Evolutionary conservation across 2,797 vertebrate genomes (phyloP).

Genomic region (Sphenodon punctatus): DNA sequence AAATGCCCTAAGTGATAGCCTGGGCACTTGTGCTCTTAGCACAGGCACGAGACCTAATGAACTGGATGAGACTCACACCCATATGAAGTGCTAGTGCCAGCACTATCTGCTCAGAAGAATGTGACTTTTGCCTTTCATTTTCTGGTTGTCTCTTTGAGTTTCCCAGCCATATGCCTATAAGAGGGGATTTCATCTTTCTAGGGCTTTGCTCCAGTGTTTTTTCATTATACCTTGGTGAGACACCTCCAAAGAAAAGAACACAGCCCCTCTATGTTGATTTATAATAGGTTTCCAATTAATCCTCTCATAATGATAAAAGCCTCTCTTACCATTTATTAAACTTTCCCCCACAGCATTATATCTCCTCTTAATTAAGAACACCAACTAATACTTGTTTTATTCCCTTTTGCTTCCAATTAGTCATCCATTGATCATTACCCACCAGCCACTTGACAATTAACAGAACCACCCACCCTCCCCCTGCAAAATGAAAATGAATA

Average conservation of each 20-base stretch:
- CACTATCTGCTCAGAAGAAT: not conserved
- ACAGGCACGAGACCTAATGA: too few species aligned
- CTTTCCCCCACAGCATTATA: slow-evolving; percentile 63
- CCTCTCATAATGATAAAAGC: slow-evolving; percentile 58
- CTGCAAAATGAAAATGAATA: slow-evolving; percentile 41
- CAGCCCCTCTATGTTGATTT: slow-evolving; percentile 40
- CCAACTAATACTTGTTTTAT: slow-evolving; percentile 68
- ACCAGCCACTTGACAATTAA: slow-evolving; percentile 60
- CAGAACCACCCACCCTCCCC: too few species aligned
- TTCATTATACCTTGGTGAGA: slow-evolving; percentile 15
- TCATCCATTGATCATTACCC: slow-evolving; percentile 65
- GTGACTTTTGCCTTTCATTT: not conserved
- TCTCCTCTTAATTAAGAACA: slow-evolving; percentile 73
- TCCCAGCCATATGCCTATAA: not conserved
- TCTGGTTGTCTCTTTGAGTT: slow-evolving; percentile 5
- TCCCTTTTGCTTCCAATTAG: slow-evolving; percentile 71
- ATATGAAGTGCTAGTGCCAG: too few species aligned
- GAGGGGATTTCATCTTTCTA: not conserved
- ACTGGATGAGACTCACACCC: too few species aligned
- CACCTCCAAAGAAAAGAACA: slow-evolving; percentile 49
- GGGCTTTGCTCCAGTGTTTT: slow-evolving; percentile 34
- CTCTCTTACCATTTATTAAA: slow-evolving; percentile 66
- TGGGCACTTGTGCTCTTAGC: too few species aligned
- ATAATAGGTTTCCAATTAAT: slow-evolving; percentile 56
- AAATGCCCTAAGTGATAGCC: too few species aligned